Base-by-base conservation (phyloP, 2,113 vertebrate species). In the Cariama cristata region DNA sequence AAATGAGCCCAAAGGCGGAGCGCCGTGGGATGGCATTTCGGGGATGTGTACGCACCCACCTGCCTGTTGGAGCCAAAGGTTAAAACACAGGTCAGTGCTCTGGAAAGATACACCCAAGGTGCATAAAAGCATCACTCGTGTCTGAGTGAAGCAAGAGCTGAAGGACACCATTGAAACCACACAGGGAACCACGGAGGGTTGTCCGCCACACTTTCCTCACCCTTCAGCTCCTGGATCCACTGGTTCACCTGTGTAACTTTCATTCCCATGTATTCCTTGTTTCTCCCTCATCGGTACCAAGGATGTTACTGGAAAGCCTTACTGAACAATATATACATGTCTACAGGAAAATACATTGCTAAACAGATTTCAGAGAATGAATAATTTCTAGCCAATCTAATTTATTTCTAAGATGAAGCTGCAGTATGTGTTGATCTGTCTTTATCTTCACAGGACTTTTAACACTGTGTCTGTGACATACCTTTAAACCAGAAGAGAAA, bases 1-100 rank as follows among this genome's bases (percentile, higher is more conserved):
- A 56, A 50, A 45, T 2, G 55, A 88, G 59, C 50, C 75, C 79
- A 88, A 24, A 79, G 71, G 71, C 45, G 23, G 49, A 77, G 28
- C 2, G 2, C 32, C 0, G 1, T 0, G 7, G 44, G 53, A 23
- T 0, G 1, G 32, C 4, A 7, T 50, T 79, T 19, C 2, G 9
- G 59, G 53, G 19, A 26, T n/a, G 53, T 44, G 47, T 69, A 5
- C 0, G 12, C 30, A 12, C 30, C 33, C 47, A n/a, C 12, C 33
- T 72, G 35, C 24, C 38, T 4, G 1, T 17, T 40, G 42, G 28
- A 63, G 8, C n/a, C 47, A 55, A 33, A 44, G 42, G 14, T n/a
- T 49, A 27, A 74, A 67, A 24, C 3, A 6, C 0, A 0, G 2
- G 19, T 15, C 15, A 69, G 67, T 3, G 12, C 33, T 52, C 1